Evolutionary conservation across 2,888 invertebrate species (phyloP).

Genomic region (Parascotia fuliginaria): DNA sequence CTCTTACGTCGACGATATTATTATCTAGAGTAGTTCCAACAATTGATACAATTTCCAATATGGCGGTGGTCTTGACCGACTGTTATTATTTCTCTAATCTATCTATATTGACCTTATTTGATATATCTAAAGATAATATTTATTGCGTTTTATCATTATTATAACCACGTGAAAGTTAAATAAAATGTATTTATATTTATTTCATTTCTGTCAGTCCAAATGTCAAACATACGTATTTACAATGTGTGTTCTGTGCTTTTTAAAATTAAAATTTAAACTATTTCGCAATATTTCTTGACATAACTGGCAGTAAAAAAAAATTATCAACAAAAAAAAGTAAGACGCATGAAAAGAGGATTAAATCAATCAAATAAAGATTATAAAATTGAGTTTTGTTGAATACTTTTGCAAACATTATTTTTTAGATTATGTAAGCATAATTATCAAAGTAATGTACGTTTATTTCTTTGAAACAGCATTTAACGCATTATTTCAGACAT

Average conservation of each 20-base stretch:
- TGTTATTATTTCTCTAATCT: slow-evolving; percentile 18
- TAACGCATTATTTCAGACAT: slow-evolving; percentile 9
- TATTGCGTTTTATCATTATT: neutral
- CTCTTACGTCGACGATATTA: slow-evolving; percentile 28
- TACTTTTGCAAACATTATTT: too few species aligned
- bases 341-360: neutral
- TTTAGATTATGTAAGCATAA: too few species aligned
- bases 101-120: slow-evolving; percentile 18
- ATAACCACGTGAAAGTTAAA: neutral
- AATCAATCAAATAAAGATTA: neutral
- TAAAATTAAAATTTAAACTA: neutral
- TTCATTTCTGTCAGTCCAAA: too few species aligned
- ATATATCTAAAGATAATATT: neutral
- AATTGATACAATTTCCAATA: slow-evolving; percentile 14
- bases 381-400: too few species aligned
- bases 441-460: too few species aligned
- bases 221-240: too few species aligned
- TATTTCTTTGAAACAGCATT: neutral
- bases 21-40: slow-evolving; percentile 30
- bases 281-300: too few species aligned
- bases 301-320: too few species aligned
- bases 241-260: too few species aligned
- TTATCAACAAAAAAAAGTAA: neutral
- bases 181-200: too few species aligned
- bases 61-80: slow-evolving; percentile 28